These are phyloP conservation scores for Coregonus suidteri DNA, from an alignment of 2,797 vertebrate genomes.

Conservation along the genomic window DNA sequence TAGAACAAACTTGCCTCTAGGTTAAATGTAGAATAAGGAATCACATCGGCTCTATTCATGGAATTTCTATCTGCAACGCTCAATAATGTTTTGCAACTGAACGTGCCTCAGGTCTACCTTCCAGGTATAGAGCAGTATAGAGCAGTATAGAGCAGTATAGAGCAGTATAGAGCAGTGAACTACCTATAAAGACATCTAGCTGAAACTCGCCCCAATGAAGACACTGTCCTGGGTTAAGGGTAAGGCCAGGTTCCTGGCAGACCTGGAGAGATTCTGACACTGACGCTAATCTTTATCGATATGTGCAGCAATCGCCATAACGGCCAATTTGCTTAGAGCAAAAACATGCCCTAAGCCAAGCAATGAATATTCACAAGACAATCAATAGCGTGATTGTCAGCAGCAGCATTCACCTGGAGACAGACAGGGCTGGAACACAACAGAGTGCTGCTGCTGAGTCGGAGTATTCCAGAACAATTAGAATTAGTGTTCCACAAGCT, in stretches of 20 bases:
- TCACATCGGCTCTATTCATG: no score
- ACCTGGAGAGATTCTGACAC: constrained; percentile 25
- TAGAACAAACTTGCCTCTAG: no score
- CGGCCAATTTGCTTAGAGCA: constrained; percentile 58
- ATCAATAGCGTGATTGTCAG: constrained; percentile 68
- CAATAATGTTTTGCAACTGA: no score
- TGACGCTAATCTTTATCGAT: constrained; percentile 61
- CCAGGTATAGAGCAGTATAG: no score
- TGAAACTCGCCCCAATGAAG: constrained; percentile 42
- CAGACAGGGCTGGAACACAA: neutral
- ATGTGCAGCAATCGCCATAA: constrained; percentile 64
- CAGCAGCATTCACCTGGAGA: constrained; percentile 52
- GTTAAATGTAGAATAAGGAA: no score
- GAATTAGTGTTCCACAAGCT: neutral
- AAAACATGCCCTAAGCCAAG: constrained; percentile 36
- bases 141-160: no score
- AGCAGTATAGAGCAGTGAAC: no score
- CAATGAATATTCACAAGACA: constrained; percentile 57
- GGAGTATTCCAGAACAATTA: neutral
- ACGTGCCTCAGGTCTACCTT: no score
- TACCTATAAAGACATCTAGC: neutral
- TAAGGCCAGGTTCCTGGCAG: constrained; percentile 19
- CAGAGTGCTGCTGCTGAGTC: neutral
- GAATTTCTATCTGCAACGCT: no score
- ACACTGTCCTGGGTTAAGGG: constrained; percentile 31